These are phyloP conservation scores for Argya squamiceps DNA, from an alignment of 2,797 vertebrate genomes.

Conservation along the genomic window DNA sequence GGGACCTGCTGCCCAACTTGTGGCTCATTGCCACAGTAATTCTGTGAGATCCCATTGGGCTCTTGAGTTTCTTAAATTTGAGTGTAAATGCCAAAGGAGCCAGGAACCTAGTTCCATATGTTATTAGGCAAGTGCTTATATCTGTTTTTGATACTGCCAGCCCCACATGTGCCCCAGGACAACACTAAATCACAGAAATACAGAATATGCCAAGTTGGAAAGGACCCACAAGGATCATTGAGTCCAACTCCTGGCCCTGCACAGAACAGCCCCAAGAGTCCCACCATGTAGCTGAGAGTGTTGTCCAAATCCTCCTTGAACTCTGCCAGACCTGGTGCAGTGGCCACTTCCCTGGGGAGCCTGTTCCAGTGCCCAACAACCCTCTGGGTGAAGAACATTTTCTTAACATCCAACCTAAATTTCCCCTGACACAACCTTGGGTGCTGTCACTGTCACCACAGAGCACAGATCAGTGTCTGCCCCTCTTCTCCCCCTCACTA, in stretches of 20 bases:
- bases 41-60: not conserved
- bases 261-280: not conserved
- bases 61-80: not conserved
- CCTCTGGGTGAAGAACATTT: not conserved
- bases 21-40: not conserved
- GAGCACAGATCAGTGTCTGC: not conserved
- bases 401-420: not conserved
- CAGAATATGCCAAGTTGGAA: not conserved
- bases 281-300: not conserved
- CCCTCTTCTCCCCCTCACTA: not conserved
- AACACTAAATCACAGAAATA: not conserved
- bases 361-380: not conserved
- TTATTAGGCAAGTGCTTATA: not conserved
- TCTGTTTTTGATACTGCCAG: not conserved
- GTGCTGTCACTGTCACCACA: not conserved
- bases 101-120: not conserved
- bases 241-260: not conserved
- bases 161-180: not conserved
- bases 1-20: not conserved
- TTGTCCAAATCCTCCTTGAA: not conserved
- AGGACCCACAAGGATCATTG: not conserved
- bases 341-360: not conserved
- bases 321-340: not conserved
- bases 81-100: not conserved
- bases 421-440: accelerated